These are phyloP conservation scores for Caiman crocodilus DNA, from an alignment of 2,797 vertebrate genomes.

Conservation along the genomic window DNA sequence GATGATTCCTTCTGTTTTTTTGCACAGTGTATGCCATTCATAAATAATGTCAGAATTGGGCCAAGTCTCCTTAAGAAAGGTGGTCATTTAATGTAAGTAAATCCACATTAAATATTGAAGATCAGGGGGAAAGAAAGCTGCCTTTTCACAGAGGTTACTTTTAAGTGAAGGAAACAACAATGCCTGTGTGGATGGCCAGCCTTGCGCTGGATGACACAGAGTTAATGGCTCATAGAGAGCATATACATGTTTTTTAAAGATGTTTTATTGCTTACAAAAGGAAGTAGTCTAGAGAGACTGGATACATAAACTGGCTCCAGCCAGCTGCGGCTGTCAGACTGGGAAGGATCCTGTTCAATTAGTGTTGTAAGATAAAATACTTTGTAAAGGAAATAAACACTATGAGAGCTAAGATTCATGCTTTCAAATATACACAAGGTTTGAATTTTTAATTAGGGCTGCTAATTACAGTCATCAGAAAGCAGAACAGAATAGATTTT, in stretches of 20 bases:
- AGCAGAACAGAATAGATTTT: conserved; percentile 98
- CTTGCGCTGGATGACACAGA: conserved; percentile 82
- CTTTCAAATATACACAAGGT: conserved; percentile 99
- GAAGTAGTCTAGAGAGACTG: conserved; percentile 87
- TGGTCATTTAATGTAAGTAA: conserved; percentile 87
- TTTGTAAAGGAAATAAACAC: conserved; percentile 99
- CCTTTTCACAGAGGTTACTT: conserved; percentile 85
- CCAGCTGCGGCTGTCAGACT: conserved; percentile 85
- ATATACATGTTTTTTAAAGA: conserved; percentile 89
- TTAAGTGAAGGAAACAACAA: conserved; percentile 82
- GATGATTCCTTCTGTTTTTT: conserved; percentile 79
- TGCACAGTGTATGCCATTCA: conserved; percentile 76
- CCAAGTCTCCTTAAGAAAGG: conserved; percentile 80
- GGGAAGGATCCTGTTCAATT: conserved; percentile 90
- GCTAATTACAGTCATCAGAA: conserved; percentile 99
- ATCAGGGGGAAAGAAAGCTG: conserved; percentile 76
- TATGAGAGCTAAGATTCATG: conserved; percentile 95
- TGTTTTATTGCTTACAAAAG: conserved; percentile 88
- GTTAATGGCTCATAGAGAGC: conserved; percentile 86
- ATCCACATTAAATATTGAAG: conserved; percentile 88
- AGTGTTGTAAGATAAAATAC: conserved; percentile 97
- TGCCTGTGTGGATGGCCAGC: conserved; percentile 77
- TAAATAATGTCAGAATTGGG: conserved; percentile 85
- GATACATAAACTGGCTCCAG: conserved; percentile 87
- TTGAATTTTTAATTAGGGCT: conserved; percentile 99